These are phyloP conservation scores for Carettochelys insculpta DNA, from an alignment of 2,113 vertebrate species.

Conservation along the genomic window DNA sequence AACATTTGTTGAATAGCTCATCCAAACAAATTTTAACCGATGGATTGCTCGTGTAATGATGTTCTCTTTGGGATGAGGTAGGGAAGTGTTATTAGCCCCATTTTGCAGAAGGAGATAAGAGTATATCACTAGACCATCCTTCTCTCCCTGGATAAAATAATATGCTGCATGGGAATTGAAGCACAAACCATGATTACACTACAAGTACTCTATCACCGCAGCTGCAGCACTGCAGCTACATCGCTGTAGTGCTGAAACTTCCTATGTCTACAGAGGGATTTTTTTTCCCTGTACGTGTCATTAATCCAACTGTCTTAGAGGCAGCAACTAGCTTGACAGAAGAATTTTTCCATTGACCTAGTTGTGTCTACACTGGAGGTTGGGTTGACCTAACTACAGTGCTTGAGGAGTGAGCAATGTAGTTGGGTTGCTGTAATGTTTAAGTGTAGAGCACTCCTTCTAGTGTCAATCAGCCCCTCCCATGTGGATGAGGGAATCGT, in stretches of 20 bases:
- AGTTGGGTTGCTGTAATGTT: background rate
- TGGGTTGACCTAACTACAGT: background rate
- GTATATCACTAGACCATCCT: conserved; percentile 37
- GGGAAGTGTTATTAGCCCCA: conserved; percentile 23
- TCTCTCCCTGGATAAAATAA: conserved; percentile 47
- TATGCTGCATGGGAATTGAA: background rate
- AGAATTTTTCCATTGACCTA: background rate
- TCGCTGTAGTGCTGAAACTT: background rate
- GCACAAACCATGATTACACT: background rate
- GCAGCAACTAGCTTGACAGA: background rate
- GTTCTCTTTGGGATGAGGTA: background rate
- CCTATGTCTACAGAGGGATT: background rate
- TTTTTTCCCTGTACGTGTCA: background rate
- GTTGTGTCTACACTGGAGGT: background rate
- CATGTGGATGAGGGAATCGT: background rate
- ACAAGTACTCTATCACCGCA: background rate
- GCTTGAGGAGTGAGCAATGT: background rate
- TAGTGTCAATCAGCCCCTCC: background rate
- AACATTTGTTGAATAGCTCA: background rate
- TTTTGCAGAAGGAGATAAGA: conserved; percentile 9
- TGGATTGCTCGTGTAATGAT: conserved; percentile 47
- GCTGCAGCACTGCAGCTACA: background rate
- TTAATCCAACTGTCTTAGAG: background rate
- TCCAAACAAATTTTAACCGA: background rate
- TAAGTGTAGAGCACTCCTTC: background rate